Base-by-base conservation (phyloP, 2,113 vertebrate genomes). In the Lepisosteus osseus region DNA sequence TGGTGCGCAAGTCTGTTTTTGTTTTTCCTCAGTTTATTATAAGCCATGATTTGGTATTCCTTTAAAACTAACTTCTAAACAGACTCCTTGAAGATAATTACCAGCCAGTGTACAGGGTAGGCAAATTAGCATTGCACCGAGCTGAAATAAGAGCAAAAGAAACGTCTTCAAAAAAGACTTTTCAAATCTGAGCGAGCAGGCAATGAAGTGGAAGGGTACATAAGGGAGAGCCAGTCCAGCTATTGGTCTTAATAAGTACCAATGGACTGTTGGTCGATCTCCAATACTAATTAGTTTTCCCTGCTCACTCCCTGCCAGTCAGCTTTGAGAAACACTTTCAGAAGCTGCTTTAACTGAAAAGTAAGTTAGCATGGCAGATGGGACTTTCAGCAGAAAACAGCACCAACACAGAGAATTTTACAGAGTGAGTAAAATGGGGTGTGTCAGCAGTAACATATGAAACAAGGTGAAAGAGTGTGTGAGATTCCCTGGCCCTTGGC, bases 41-140 rank as follows among this genome's bases (percentile, higher is more conserved):
- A 69, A 78, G 79, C 82, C 82, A 78, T 77, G 82, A 86, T 86
- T 83, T 80, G 72, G 59, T 77, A 81, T 85, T 88, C 80, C 74
- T 65, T 83, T 76, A 79, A 74, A 81, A 77, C 68, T 61, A 63
- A 70, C 63, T 65, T 9, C 9, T 65, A 42, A 14, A 65, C 13
- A 66, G 65, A 6, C 45, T 74, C 41, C 75, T 69, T 74, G 75
- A 73, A 72, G 3, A 64, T 72, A 83, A 82, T 77, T 78, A 78
- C 61, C 74, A 83, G 61, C 79, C 71, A 83, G 82, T 81, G 74
- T 68, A 73, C 80, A 83, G 82, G 75, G 71, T 77, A 73, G 81
- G 84, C 56, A 78, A 74, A 83, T 74, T 61, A 74, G 67, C 78
- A 72, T 7, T 15, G 77, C 68, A 76, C 69, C 79, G 72, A 79